These are phyloP conservation scores for Agrilus cyanescens DNA, from an alignment of 2,888 invertebrate genomes.

Conservation along the genomic window DNA sequence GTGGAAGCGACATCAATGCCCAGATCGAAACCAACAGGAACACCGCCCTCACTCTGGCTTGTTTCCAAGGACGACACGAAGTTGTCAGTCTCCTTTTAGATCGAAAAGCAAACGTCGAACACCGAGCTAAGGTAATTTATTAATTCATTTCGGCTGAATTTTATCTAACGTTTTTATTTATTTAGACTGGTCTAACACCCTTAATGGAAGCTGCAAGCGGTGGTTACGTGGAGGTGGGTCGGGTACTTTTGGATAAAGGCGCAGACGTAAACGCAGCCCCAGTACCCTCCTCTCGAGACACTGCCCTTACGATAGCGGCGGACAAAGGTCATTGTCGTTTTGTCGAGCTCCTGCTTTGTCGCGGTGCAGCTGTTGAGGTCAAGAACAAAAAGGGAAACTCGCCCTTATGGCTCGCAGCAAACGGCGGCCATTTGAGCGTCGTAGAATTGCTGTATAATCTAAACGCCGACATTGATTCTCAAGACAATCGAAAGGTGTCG, in stretches of 20 bases:
- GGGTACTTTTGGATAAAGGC: constrained; percentile 88
- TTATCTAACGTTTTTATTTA: constrained; percentile 10
- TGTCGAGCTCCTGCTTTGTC: constrained; percentile 65
- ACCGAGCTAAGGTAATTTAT: constrained; percentile 73
- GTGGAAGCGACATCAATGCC: constrained; percentile 98
- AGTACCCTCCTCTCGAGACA: constrained; percentile 94
- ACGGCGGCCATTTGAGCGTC: constrained; percentile 95
- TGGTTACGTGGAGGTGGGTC: constrained; percentile 96
- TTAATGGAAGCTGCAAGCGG: constrained; percentile 99
- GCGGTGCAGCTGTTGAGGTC: constrained; percentile 88
- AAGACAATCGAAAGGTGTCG: constrained; percentile 95
- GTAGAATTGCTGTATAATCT: constrained; percentile 85
- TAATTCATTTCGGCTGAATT: background rate
- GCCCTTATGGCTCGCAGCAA: constrained; percentile 94
- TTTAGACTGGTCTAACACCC: constrained; percentile 88
- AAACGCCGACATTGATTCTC: constrained; percentile 92
- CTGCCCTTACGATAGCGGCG: constrained; percentile 98
- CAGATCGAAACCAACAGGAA: constrained; percentile 99
- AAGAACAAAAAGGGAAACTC: constrained; percentile 99
- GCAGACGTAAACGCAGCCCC: constrained; percentile 99
- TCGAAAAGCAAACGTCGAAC: constrained; percentile 96
- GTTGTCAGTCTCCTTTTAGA: constrained; percentile 93
- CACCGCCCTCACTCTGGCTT: constrained; percentile 95
- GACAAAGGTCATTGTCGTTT: constrained; percentile 97
- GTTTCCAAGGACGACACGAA: constrained; percentile 98